Evolutionary conservation across 2,797 vertebrate genomes (phyloP), one percentile per base, ranked within the genome.

Genomic region (Leontocebus nigricollis): DNA sequence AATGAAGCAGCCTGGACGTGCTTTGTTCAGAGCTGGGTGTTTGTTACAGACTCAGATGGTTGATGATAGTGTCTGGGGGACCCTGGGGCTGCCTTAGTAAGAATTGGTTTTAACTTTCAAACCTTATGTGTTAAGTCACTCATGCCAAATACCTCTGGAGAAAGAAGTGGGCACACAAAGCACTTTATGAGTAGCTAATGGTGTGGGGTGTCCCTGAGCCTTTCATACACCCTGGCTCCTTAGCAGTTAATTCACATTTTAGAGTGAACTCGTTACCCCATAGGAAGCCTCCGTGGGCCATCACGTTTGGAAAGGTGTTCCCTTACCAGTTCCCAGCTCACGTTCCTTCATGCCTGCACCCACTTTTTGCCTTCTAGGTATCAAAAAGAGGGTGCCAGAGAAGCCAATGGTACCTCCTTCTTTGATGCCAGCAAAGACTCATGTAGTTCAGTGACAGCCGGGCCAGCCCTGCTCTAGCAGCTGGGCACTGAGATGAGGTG

Each of bases 71-170:
- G 81, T 97, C 93, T 76, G 67, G 55, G 97, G 96, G 94, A 83
- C 83, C 50, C 61, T 0, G 20, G 96, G 88, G 95, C 81, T 96
- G 89, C 3, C 20, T 93, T 0, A 0, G 88, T 95, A 93, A 76
- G 95, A 97, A 97, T 77, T 55, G 11, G 87, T 92, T 98, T 98
- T 97, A 97, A 50, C 93, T 98, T 98, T 98, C 98, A 98, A 91
- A 96, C 91, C 94, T 97, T 96, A 84, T 95, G 96, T 95, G 81
- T 93, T 93, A 96, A 96, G 67, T 92, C 76, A 82, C 94, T 96
- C 92, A 90, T 88, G 94, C 94, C 94, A 97, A 95, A 96, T 96
- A 97, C 94, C 48, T 90, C 92, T 97, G 84, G 73, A 93, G 90
- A 82, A 85, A 89, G 80, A 98, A 82, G 59, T 90, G 70, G 93